These are phyloP conservation scores for Lasioglossum malachurum DNA, from an alignment of 2,888 invertebrate genomes.

Conservation along the genomic window DNA sequence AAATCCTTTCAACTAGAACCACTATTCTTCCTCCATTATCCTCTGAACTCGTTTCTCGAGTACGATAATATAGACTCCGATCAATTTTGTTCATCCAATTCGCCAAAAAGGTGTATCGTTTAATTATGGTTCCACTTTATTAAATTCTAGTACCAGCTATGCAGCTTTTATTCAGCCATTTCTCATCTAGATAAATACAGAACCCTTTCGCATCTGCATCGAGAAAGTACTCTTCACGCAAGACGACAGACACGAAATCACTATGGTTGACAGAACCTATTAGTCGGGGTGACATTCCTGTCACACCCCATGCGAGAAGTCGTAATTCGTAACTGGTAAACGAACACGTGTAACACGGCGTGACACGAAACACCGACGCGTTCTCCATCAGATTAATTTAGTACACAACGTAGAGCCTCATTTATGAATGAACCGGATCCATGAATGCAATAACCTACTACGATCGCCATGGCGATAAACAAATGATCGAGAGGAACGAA, in stretches of 20 bases:
- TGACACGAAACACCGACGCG: slow-evolving; percentile 48
- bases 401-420: slow-evolving; percentile 5
- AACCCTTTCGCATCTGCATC: neutral
- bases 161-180: neutral
- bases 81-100: neutral
- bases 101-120: neutral
- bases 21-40: neutral
- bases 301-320: slow-evolving; percentile 69
- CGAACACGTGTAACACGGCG: slow-evolving; percentile 72
- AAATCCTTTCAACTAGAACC: neutral
- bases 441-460: slow-evolving; percentile 37
- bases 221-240: slow-evolving; percentile 37
- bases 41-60: neutral
- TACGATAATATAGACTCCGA: neutral
- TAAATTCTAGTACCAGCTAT: neutral
- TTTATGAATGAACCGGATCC: slow-evolving; percentile 42
- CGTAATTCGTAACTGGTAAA: slow-evolving; percentile 72
- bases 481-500: slow-evolving; percentile 49
- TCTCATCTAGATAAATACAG: neutral
- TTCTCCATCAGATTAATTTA: slow-evolving; percentile 67
- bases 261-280: slow-evolving; percentile 77
- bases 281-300: slow-evolving; percentile 75
- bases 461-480: slow-evolving; percentile 42
- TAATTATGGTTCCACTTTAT: neutral
- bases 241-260: slow-evolving; percentile 51